Percentiles rank a stretch among this genome's conserved stretches.
Evolutionary conservation across 53 echinoderm and acorn worm species (phyloP).

Genomic region (Echinarachnius parma): DNA sequence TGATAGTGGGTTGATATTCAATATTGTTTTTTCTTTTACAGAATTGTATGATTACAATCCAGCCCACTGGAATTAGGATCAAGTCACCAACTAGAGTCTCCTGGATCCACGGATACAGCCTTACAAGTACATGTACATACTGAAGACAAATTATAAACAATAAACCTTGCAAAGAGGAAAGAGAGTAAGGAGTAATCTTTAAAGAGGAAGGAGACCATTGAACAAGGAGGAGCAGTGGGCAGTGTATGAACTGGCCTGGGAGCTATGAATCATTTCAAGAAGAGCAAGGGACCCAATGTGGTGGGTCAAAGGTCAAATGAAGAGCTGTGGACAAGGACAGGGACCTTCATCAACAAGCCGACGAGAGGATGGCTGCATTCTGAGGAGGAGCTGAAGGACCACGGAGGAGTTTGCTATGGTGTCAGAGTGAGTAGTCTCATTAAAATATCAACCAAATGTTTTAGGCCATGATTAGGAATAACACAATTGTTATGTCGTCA

Average conservation of each 20-base stretch:
- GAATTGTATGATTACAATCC: too few species aligned
- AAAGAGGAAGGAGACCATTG: not conserved
- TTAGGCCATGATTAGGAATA: too few species aligned
- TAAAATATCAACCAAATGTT: too few species aligned
- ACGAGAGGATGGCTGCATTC: conserved; percentile 87
- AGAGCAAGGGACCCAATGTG: conserved; percentile 89
- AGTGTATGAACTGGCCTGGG: not conserved
- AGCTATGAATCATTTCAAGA: conserved; percentile 64
- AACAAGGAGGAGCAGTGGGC: not conserved
- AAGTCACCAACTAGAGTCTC: too few species aligned
- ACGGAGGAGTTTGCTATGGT: conserved; percentile 94
- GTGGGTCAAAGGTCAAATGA: conserved; percentile 90
- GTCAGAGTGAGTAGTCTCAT: conserved; percentile 81
- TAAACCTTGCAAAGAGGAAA: too few species aligned
- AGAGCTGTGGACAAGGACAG: conserved; percentile 93
- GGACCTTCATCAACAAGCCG: conserved; percentile 96
- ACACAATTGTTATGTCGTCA: too few species aligned
- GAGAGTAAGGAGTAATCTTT: not conserved
- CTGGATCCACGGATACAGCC: too few species aligned
- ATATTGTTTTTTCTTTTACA: too few species aligned
- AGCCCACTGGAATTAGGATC: too few species aligned
- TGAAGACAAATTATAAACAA: too few species aligned
- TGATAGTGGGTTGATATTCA: too few species aligned
- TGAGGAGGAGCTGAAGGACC: conserved; percentile 77
- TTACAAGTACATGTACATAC: too few species aligned